Evolutionary conservation across 2,113 vertebrate genomes (phyloP).

Genomic region (Myrmecophaga tridactyla): DNA sequence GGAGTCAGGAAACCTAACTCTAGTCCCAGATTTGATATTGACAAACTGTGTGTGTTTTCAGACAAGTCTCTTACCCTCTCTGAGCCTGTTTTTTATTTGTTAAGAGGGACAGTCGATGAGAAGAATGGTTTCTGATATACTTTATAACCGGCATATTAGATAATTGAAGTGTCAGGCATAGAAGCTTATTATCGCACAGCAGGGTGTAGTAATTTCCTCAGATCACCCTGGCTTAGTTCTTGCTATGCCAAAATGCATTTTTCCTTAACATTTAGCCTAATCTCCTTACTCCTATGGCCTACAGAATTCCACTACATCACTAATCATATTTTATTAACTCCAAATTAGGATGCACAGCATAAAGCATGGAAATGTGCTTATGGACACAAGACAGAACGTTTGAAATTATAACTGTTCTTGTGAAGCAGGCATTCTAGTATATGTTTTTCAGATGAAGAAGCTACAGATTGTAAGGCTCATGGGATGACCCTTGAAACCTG

Average conservation of each 20-base stretch:
- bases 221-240: constrained; percentile 11
- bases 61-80: not conserved
- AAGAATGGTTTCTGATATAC: constrained; percentile 32
- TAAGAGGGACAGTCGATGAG: not conserved
- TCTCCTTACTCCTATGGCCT: not conserved
- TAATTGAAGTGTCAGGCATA: constrained; percentile 28
- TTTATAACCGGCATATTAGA: constrained; percentile 24
- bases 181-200: constrained; percentile 45
- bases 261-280: constrained; percentile 45
- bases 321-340: constrained; percentile 31
- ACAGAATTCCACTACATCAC: not conserved
- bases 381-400: too few relatives aligned
- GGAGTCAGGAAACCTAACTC: not conserved
- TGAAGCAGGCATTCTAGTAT: not conserved
- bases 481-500: not conserved
- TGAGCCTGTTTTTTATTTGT: constrained; percentile 1
- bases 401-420: not conserved
- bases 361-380: not conserved
- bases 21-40: not conserved
- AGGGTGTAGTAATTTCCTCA: constrained; percentile 17
- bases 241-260: not conserved
- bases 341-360: not conserved
- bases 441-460: not conserved
- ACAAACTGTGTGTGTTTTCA: not conserved
- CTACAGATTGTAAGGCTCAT: not conserved